A percentile compares a stretch with the other conserved stretches of the same genome.
Evolutionary conservation across 2,888 invertebrate species (phyloP).

Genomic region (Achlya flavicornis): DNA sequence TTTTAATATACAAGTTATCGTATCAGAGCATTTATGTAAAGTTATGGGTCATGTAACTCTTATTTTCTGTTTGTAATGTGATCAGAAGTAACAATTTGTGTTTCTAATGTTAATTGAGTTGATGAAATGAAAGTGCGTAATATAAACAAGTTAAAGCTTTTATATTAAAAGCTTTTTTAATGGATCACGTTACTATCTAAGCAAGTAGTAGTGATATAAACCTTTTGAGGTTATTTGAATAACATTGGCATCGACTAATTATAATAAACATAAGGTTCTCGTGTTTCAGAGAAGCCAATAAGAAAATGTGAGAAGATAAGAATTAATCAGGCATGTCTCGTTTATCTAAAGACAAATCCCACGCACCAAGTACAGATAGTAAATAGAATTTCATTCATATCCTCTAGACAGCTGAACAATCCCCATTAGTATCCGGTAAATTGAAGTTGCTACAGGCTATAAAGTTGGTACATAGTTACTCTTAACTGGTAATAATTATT

Average conservation of each 20-base stretch:
- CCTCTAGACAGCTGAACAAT: constrained; percentile 16
- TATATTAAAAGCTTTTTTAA: too few relatives aligned
- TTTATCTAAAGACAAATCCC: constrained; percentile 42
- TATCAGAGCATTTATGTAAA: too few relatives aligned
- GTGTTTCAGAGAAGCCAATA: background rate
- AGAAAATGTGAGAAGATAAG: constrained; percentile 33
- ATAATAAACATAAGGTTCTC: background rate
- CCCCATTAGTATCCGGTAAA: constrained; percentile 25
- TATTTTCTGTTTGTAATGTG: too few relatives aligned
- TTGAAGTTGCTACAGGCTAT: constrained; percentile 15
- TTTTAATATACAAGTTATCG: too few relatives aligned
- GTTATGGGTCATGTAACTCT: too few relatives aligned
- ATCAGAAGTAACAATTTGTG: too few relatives aligned
- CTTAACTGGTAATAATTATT: background rate
- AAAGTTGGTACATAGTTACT: constrained; percentile 12
- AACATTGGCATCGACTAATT: background rate
- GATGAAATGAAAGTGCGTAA: too few relatives aligned
- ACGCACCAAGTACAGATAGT: constrained; percentile 27
- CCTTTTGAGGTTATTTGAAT: background rate
- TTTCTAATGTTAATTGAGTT: too few relatives aligned
- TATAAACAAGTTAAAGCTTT: too few relatives aligned
- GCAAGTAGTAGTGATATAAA: background rate
- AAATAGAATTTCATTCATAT: constrained; percentile 40
- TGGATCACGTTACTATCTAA: too few relatives aligned
- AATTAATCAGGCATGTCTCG: constrained; percentile 37